These are phyloP conservation scores for Eupelmus urozonus DNA, from an alignment of 2,888 invertebrate genomes.

Conservation along the genomic window DNA sequence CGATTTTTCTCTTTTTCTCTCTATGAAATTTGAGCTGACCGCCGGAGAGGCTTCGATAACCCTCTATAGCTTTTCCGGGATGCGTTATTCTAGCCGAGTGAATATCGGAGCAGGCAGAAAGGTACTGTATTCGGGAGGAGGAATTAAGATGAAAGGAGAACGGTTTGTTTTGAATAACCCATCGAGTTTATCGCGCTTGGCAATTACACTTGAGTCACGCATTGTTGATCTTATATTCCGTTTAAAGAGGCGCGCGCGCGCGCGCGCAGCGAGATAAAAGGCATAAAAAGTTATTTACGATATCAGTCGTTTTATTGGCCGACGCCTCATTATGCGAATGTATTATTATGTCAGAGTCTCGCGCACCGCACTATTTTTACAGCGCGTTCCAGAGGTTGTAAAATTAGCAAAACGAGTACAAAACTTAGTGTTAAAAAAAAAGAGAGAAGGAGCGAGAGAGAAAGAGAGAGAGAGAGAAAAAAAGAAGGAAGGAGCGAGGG, in stretches of 20 bases:
- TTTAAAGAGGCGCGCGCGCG: slow-evolving; percentile 71
- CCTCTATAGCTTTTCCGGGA: neutral
- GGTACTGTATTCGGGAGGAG: too few relatives aligned
- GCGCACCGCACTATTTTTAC: slow-evolving; percentile 53
- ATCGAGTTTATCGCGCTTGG: neutral
- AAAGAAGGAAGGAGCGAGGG: neutral
- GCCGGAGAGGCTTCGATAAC: neutral
- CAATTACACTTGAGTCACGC: slow-evolving; percentile 36
- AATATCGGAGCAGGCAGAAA: neutral
- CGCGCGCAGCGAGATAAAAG: slow-evolving; percentile 69
- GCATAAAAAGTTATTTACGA: slow-evolving; percentile 53
- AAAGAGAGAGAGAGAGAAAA: slow-evolving; percentile 15
- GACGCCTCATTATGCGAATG: slow-evolving; percentile 53
- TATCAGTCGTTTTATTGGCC: slow-evolving; percentile 50
- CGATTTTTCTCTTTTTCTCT: neutral
- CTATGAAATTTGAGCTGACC: neutral
- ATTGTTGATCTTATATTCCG: slow-evolving; percentile 65
- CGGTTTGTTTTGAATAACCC: slow-evolving; percentile 5
- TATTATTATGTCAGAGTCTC: slow-evolving; percentile 54
- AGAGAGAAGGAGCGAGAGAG: slow-evolving; percentile 17
- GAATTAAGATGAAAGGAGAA: neutral
- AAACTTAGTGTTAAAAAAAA: slow-evolving; percentile 50
- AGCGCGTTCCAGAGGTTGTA: slow-evolving; percentile 53
- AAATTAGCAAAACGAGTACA: slow-evolving; percentile 58
- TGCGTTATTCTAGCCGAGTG: neutral